Evolutionary conservation across 2,797 vertebrate species (phyloP).

Genomic region (Hemitrygon akajei): DNA sequence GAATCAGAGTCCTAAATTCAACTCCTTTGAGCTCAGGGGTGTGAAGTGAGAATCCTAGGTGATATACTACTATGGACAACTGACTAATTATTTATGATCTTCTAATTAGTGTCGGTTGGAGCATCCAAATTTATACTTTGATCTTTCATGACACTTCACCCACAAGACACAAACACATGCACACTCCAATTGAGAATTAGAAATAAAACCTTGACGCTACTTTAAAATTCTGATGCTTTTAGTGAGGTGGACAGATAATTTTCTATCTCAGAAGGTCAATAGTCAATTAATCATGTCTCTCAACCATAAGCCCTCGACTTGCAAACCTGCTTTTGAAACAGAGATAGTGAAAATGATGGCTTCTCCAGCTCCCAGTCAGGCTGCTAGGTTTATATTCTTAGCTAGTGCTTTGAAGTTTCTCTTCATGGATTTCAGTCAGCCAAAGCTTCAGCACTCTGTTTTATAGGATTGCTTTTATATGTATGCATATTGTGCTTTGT

Average conservation of each 20-base stretch:
- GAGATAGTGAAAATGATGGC: too few relatives aligned
- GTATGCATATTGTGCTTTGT: too few relatives aligned
- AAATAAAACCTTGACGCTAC: background rate
- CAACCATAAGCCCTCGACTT: background rate
- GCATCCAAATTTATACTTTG: conserved; percentile 27
- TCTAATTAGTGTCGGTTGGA: conserved; percentile 17
- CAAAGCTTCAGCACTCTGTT: too few relatives aligned
- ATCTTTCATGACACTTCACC: conserved; percentile 14
- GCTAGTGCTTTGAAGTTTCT: too few relatives aligned
- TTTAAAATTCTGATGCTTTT: background rate
- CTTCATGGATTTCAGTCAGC: too few relatives aligned
- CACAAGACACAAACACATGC: too few relatives aligned
- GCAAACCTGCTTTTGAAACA: background rate
- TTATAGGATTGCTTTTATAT: too few relatives aligned
- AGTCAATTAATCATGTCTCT: background rate
- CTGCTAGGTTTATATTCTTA: too few relatives aligned
- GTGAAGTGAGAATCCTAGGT: conserved; percentile 29
- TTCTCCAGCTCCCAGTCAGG: too few relatives aligned
- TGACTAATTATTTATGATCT: conserved; percentile 25
- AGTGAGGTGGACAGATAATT: background rate
- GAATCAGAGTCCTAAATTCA: conserved; percentile 25
- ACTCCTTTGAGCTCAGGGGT: background rate
- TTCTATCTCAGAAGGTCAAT: background rate
- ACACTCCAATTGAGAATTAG: background rate
- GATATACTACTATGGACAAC: background rate